phyloP scores from a whole-genome alignment of 2,888 invertebrate genomes.

The Scaptodrosophila latifasciaeformis region DNA sequence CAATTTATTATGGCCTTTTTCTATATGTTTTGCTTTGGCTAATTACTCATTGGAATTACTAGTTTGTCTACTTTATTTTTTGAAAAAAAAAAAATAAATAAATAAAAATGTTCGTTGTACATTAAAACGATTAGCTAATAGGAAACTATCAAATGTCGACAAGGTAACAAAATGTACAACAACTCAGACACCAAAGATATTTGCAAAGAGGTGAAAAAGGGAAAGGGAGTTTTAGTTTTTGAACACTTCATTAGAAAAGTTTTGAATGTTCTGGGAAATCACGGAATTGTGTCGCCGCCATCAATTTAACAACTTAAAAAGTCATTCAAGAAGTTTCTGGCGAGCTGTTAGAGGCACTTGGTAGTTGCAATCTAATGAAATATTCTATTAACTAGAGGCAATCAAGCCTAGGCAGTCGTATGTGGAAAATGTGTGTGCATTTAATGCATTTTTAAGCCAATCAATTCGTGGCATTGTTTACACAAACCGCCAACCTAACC shows the following conservation, averaged over 20 bases:
- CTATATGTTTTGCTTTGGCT: neutral
- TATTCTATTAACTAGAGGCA: slow-evolving; percentile 58
- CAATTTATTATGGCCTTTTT: slow-evolving; percentile 27
- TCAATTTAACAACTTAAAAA: slow-evolving; percentile 66
- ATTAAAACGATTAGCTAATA: no score
- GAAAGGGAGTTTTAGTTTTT: neutral
- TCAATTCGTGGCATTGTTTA: slow-evolving; percentile 52
- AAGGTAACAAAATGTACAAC: no score
- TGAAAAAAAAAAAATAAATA: no score
- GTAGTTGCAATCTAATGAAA: slow-evolving; percentile 54
- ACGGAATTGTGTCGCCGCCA: no score
- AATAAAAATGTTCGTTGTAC: no score
- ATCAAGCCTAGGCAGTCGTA: slow-evolving; percentile 13
- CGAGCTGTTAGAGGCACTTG: slow-evolving; percentile 18
- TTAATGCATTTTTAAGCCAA: slow-evolving; percentile 63
- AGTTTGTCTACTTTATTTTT: no score
- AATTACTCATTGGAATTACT: neutral
- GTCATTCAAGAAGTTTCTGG: slow-evolving; percentile 57
- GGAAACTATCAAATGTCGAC: no score
- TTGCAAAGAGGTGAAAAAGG: no score
- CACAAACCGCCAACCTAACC: slow-evolving; percentile 26
- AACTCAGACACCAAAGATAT: no score
- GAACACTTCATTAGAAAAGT: no score
- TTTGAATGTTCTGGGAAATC: no score
- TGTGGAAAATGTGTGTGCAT: slow-evolving; percentile 18